Percentiles rank a stretch among this genome's conserved stretches.
Conservation (phyloP, 2,888 invertebrate genomes). For the Callinectes sapidus region DNA sequence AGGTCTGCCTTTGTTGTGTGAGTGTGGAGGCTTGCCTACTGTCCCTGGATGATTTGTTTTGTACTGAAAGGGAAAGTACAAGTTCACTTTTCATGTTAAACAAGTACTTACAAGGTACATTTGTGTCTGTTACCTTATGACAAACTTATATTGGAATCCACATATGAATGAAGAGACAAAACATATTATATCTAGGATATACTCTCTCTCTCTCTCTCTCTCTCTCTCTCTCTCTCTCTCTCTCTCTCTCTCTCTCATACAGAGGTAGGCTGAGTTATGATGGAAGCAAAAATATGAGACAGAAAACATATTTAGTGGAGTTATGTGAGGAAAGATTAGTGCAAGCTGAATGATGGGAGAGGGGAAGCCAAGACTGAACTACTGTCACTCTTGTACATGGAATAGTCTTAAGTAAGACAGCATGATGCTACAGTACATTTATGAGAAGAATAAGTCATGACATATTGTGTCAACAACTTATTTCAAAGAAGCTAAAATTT, state of each 20-base stretch:
- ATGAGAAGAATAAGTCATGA: background rate
- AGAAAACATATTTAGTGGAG: too few species aligned
- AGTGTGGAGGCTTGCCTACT: background rate
- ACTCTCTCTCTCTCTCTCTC: too few species aligned
- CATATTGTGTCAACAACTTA: background rate
- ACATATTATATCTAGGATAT: too few species aligned
- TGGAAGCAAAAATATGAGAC: background rate
- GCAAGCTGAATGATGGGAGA: background rate
- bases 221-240: too few species aligned
- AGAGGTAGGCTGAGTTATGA: background rate
- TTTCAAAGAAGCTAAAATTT: background rate
- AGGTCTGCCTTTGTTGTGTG: background rate
- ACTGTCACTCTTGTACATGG: background rate
- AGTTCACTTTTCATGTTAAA: background rate
- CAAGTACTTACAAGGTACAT: too few species aligned
- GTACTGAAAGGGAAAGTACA: conserved; percentile 6
- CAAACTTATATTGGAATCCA: too few species aligned
- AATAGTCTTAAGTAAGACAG: background rate
- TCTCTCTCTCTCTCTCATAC: background rate
- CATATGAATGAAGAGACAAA: too few species aligned
- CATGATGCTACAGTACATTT: background rate
- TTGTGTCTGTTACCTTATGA: too few species aligned
- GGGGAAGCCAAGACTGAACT: background rate
- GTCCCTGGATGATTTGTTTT: background rate
- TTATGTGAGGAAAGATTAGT: too few species aligned